phyloP scores from a whole-genome alignment of 2,888 invertebrate genomes.

The Copidosoma aretas region DNA sequence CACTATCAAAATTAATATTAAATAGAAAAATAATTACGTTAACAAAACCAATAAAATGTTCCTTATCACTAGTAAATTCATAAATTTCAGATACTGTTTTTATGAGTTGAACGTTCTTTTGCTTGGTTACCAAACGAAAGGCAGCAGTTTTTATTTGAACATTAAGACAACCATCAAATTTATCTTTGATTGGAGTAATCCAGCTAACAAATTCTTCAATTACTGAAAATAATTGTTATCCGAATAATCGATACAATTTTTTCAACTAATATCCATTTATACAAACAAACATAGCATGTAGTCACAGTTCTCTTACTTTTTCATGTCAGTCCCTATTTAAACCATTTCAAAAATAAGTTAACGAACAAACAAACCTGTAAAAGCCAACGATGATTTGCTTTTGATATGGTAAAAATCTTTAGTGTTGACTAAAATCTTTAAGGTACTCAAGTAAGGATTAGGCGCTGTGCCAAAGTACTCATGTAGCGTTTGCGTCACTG shows the following conservation, averaged over 20 bases:
- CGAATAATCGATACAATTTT: background rate
- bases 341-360: no score
- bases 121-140: constrained; percentile 74
- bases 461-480: constrained; percentile 64
- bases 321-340: no score
- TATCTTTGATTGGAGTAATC: constrained; percentile 56
- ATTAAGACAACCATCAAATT: constrained; percentile 63
- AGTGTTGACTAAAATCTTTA: constrained; percentile 69
- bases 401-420: constrained; percentile 71
- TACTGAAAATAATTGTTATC: constrained; percentile 48
- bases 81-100: constrained; percentile 72
- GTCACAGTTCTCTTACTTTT: no score
- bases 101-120: constrained; percentile 71
- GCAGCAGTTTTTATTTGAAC: constrained; percentile 73
- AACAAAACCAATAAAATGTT: constrained; percentile 65
- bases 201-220: constrained; percentile 61
- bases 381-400: constrained; percentile 69
- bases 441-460: constrained; percentile 69
- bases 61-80: constrained; percentile 69
- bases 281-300: no score
- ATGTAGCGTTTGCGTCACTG: constrained; percentile 64
- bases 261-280: background rate
- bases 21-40: constrained; percentile 39
- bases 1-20: background rate
- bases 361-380: constrained; percentile 56